Evolutionary conservation across 37 sponge, comb jelly and placozoan species (phyloP), one percentile per base, ranked within the genome.

Genomic region (Amphimedon queenslandica): DNA sequence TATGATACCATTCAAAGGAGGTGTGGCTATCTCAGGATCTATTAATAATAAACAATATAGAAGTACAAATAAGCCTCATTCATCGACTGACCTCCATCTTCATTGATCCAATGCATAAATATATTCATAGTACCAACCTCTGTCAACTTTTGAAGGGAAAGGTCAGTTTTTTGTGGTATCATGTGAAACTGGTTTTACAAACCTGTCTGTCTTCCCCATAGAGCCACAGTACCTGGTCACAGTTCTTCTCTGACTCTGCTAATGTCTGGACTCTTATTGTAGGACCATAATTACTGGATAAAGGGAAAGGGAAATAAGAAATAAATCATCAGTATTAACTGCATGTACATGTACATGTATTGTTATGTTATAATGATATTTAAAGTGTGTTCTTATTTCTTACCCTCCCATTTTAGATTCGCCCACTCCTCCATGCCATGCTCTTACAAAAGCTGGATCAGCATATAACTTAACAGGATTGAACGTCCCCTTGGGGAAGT

Each of bases 101-200:
- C 86, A 60, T 99, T 99, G 39, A 85, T 88, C 99, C 96, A 95
- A 67, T 92, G 83, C 1, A 95, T 71, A 75, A 99, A 96, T 57
- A 99, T 77, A 68, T 99, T 99, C 99, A 99, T 99, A 31, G 96
- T 99, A 0, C 99, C 99, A 37, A 95, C 96, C 70, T 99, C 99
- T 31, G 99, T 99, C 55, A 99, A 30, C 90, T 93, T 43, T 4
- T 3, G 66, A 29, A 38, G 40, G 47, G 20, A 4, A 25, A 27
- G 38, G 16, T 11, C 35, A 34, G 8, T 47, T 8, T 33, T 28
- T 70, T 4, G 28, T 3, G 3, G 55, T 29, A 31, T 55, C 3
- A 6, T 3, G 74, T 36, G 37, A 1, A 2, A 36, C 3, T 60
- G 34, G 4, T 47, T 70, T 21, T 23, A 20, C 33, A 29, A 63